Conservation (phyloP, 2,888 invertebrate species). For the Aleiodes alternator region DNA sequence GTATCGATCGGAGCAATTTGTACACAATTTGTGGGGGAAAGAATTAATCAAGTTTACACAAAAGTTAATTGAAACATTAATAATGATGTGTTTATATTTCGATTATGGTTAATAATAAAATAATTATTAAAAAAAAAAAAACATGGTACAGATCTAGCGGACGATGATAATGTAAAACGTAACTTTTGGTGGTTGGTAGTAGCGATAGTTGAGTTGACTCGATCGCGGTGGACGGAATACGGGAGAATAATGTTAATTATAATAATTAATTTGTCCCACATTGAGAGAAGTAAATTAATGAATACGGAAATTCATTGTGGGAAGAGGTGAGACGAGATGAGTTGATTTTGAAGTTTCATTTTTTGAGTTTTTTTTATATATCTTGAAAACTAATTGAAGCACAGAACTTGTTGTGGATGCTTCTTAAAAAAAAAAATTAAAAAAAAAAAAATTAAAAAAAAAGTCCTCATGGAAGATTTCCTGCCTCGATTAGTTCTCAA, state of each 20-base stretch:
- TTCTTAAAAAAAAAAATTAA: too few relatives aligned
- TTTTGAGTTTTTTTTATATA: background rate
- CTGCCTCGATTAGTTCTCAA: background rate
- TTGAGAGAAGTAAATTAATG: constrained; percentile 1
- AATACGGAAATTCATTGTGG: background rate
- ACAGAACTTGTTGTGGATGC: too few relatives aligned
- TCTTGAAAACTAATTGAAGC: background rate
- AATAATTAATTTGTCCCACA: background rate
- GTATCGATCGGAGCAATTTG: constrained; percentile 39
- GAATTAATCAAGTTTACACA: too few relatives aligned
- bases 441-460: too few relatives aligned
- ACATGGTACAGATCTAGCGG: constrained; percentile 46
- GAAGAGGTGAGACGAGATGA: background rate
- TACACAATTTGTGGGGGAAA: constrained; percentile 2
- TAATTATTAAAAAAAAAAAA: background rate
- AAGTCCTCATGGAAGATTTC: too few relatives aligned
- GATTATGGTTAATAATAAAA: constrained; percentile 30
- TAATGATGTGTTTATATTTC: constrained; percentile 1
- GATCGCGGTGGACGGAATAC: constrained; percentile 32
- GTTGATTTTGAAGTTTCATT: background rate
- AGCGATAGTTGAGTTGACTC: constrained; percentile 46
- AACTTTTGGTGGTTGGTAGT: constrained; percentile 44
- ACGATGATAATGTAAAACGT: constrained; percentile 34
- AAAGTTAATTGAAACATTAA: too few relatives aligned
- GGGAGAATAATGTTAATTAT: background rate